Evolutionary conservation across 2,888 invertebrate species (phyloP).

Genomic region (Ecliptopera silaceata): DNA sequence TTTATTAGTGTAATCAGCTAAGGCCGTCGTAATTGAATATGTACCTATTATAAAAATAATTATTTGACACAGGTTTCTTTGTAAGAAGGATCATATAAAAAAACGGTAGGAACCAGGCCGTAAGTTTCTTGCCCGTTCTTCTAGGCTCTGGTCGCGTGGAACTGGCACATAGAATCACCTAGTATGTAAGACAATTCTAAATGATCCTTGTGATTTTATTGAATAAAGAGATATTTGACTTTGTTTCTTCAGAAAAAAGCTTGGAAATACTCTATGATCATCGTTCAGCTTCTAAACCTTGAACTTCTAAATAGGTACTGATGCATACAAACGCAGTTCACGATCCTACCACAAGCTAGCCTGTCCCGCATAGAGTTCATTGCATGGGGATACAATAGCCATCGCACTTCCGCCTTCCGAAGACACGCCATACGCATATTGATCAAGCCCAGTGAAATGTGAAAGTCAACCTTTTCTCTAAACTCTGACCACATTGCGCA

Average conservation of each 20-base stretch:
- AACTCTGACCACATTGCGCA: slow-evolving; percentile 10
- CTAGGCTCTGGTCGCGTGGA: no score
- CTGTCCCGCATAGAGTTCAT: slow-evolving; percentile 66
- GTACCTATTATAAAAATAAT: no score
- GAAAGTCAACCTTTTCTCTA: slow-evolving; percentile 36
- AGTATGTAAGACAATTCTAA: no score
- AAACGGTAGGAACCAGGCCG: no score
- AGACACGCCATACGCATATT: slow-evolving; percentile 59
- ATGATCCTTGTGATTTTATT: no score
- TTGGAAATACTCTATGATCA: background rate
- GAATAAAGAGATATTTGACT: no score
- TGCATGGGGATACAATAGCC: slow-evolving; percentile 69
- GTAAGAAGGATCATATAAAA: no score
- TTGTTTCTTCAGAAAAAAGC: background rate
- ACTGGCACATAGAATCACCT: no score
- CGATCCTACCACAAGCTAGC: slow-evolving; percentile 36
- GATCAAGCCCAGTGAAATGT: slow-evolving; percentile 43
- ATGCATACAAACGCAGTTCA: slow-evolving; percentile 23
- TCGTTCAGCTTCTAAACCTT: slow-evolving; percentile 21
- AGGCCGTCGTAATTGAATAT: no score
- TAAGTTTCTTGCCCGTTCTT: no score
- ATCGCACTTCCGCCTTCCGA: slow-evolving; percentile 64
- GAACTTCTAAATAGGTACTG: slow-evolving; percentile 19
- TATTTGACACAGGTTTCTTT: no score
- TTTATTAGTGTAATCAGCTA: no score